Evolutionary conservation across 2,797 vertebrate species (phyloP).

Genomic region (Coranthus polyacanthus): DNA sequence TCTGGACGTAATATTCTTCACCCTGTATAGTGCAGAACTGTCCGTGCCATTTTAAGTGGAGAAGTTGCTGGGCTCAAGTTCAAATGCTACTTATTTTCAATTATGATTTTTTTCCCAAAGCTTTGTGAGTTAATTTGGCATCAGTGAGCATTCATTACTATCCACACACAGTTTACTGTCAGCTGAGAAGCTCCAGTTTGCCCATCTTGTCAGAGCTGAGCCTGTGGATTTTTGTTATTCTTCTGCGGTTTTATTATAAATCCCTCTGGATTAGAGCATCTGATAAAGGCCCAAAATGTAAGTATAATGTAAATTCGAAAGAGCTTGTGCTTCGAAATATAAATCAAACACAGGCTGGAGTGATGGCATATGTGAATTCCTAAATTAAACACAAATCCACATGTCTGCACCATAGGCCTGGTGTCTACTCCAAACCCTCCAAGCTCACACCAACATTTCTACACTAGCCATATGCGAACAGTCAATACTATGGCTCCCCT

Average conservation of each 20-base stretch:
- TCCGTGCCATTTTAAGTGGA: constrained; percentile 23
- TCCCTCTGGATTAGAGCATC: constrained; percentile 54
- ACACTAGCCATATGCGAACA: constrained; percentile 77
- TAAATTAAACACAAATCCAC: constrained; percentile 72
- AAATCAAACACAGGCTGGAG: constrained; percentile 54
- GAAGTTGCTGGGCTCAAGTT: constrained; percentile 33
- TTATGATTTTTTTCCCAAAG: constrained; percentile 46
- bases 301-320: constrained; percentile 59
- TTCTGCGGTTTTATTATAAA: constrained; percentile 64
- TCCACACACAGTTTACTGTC: constrained; percentile 46
- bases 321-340: constrained; percentile 53
- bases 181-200: constrained; percentile 51
- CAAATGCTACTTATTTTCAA: constrained; percentile 61
- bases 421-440: constrained; percentile 51
- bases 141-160: constrained; percentile 54
- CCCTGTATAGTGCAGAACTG: neutral
- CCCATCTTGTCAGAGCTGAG: constrained; percentile 49
- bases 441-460: constrained; percentile 68
- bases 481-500: constrained; percentile 76
- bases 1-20: constrained; percentile 8
- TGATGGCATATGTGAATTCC: constrained; percentile 66
- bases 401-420: constrained; percentile 61
- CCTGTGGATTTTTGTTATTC: constrained; percentile 66
- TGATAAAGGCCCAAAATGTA: constrained; percentile 64
- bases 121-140: constrained; percentile 64